phyloP scores from a whole-genome alignment of 1,140 invertebrate genomes.

The Drosophila malerkotliana region DNA sequence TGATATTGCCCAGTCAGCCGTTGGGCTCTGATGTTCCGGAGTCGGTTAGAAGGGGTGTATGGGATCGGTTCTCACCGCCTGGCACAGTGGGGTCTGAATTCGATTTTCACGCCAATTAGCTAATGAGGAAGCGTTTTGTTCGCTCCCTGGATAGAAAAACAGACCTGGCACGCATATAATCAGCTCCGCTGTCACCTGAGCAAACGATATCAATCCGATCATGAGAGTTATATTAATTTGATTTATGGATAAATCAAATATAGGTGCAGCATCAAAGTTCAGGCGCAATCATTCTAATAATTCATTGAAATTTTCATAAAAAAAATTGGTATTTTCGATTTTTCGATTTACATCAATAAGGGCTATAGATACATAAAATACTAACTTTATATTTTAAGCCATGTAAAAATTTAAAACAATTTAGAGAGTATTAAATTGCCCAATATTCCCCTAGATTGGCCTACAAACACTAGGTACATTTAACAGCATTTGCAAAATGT shows the following conservation, averaged over 20 bases:
- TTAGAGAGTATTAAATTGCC: slow-evolving; percentile 1
- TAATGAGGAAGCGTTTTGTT: slow-evolving; percentile 69
- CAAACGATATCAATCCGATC: slow-evolving; percentile 50
- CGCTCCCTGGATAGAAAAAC: slow-evolving; percentile 17
- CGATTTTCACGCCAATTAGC: slow-evolving; percentile 74
- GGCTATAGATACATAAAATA: too few relatives aligned
- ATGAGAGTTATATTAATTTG: slow-evolving; percentile 57
- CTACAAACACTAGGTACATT: not conserved
- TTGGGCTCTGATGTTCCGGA: not conserved
- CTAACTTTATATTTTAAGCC: too few relatives aligned
- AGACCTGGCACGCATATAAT: slow-evolving; percentile 52
- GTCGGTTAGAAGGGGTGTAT: not conserved
- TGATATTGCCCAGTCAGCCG: slow-evolving; percentile 40
- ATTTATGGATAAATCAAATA: slow-evolving; percentile 43
- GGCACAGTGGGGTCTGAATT: slow-evolving; percentile 59
- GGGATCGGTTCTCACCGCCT: slow-evolving; percentile 42
- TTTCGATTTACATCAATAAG: too few relatives aligned
- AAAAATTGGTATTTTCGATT: too few relatives aligned
- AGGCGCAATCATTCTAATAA: not conserved
- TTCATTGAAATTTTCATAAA: not conserved
- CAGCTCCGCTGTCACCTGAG: slow-evolving; percentile 42
- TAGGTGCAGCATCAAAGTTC: slow-evolving; percentile 31
- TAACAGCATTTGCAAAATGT: slow-evolving; percentile 16
- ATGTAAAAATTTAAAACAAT: not conserved
- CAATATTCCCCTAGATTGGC: not conserved